phyloP scores from a whole-genome alignment of 2,797 vertebrate genomes.

The Argya squamiceps region DNA sequence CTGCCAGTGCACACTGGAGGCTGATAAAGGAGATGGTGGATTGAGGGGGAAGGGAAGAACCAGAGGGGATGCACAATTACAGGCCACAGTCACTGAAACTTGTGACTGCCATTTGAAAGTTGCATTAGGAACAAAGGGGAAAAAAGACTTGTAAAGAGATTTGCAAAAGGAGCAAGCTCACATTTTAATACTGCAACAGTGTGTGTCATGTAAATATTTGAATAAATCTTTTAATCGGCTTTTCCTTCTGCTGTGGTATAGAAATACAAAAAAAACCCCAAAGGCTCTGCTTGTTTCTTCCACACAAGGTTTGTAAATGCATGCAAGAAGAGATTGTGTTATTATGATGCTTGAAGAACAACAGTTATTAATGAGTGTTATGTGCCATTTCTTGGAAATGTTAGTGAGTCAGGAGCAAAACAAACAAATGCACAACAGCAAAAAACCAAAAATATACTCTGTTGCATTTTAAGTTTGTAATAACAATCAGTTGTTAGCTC shows the following conservation, averaged over 20 bases:
- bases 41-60: neutral
- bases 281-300: neutral
- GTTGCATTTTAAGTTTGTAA: neutral
- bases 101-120: neutral
- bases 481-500: neutral
- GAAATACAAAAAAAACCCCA: neutral
- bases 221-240: slow-evolving; percentile 50
- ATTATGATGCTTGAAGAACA: neutral
- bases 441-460: neutral
- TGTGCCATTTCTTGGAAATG: neutral
- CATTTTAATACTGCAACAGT: neutral
- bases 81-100: neutral
- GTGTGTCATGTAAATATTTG: slow-evolving; percentile 47
- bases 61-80: neutral
- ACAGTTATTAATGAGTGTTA: neutral
- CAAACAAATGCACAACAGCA: neutral
- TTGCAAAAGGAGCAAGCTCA: neutral
- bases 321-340: neutral
- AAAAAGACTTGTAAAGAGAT: slow-evolving; percentile 8
- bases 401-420: neutral
- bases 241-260: neutral
- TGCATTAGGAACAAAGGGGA: neutral
- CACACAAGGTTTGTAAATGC: neutral
- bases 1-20: neutral
- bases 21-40: accelerated